A percentile compares a stretch with the other conserved stretches of the same genome.
Evolutionary conservation across 92 coral and sea anemone genomes (phyloP).

Genomic region (Porites evermanni): DNA sequence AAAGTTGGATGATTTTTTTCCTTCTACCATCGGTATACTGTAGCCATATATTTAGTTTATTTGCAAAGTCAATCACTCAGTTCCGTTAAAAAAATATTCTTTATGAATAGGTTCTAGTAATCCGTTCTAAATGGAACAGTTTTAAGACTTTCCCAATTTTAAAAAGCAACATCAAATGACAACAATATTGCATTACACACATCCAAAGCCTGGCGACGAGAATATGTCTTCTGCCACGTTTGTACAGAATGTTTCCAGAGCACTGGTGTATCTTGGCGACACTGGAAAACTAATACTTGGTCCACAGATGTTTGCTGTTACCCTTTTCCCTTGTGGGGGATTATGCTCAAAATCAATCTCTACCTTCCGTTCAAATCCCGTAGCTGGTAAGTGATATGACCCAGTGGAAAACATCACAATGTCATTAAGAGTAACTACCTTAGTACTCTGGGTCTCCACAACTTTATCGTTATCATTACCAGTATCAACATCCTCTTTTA

Average conservation of each 20-base stretch:
- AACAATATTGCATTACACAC: constrained; percentile 14
- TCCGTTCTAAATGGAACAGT: no score
- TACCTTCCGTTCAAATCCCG: constrained; percentile 37
- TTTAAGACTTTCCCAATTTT: no score
- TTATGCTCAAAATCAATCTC: constrained; percentile 46
- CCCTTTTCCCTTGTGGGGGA: constrained; percentile 41
- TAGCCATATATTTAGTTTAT: no score
- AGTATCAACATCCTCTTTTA: no score
- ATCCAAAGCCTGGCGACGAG: constrained; percentile 50
- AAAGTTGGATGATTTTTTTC: no score
- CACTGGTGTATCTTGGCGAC: constrained; percentile 38
- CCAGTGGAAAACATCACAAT: constrained; percentile 49
- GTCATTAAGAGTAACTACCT: constrained; percentile 40
- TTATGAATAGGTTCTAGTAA: no score
- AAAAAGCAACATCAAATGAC: constrained; percentile 11
- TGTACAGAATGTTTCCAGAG: constrained; percentile 31
- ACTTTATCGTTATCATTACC: constrained; percentile 16
- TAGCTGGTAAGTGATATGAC: constrained; percentile 34
- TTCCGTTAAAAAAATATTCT: no score
- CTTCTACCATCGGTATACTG: no score
- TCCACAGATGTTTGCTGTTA: constrained; percentile 58
- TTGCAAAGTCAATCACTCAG: no score
- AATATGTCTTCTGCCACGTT: constrained; percentile 52
- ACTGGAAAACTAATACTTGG: constrained; percentile 45
- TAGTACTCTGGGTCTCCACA: constrained; percentile 36